These are phyloP conservation scores for Ridgeia piscesae DNA, from an alignment of 1,140 invertebrate genomes.

Conservation along the genomic window DNA sequence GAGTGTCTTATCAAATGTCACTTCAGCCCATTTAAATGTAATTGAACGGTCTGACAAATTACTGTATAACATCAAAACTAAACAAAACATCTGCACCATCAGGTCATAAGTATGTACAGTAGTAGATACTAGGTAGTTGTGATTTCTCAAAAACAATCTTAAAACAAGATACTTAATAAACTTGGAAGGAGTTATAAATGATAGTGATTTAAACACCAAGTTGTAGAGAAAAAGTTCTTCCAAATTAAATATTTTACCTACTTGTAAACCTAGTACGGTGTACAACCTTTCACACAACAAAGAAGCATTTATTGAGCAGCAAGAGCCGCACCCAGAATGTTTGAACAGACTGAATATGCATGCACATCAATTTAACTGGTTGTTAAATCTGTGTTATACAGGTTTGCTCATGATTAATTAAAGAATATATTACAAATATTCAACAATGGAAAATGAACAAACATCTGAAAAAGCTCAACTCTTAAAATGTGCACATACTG, in stretches of 20 bases:
- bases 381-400: background rate
- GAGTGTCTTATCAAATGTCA: too few relatives aligned
- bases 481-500: background rate
- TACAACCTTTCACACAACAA: background rate
- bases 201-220: background rate
- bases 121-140: too few relatives aligned
- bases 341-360: background rate
- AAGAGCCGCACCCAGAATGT: background rate
- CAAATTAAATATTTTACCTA: background rate
- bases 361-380: background rate
- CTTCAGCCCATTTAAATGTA: too few relatives aligned
- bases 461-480: background rate
- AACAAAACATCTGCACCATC: too few relatives aligned
- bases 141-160: too few relatives aligned
- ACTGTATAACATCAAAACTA: too few relatives aligned
- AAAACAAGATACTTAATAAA: too few relatives aligned
- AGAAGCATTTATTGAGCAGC: background rate
- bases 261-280: background rate
- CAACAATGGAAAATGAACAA: background rate
- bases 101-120: too few relatives aligned
- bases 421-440: background rate
- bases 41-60: too few relatives aligned
- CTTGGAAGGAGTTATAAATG: too few relatives aligned
- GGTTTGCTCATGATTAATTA: background rate
- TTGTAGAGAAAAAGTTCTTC: background rate